Base-by-base conservation (phyloP, 2,888 invertebrate genomes). In the Mimas tiliae region DNA sequence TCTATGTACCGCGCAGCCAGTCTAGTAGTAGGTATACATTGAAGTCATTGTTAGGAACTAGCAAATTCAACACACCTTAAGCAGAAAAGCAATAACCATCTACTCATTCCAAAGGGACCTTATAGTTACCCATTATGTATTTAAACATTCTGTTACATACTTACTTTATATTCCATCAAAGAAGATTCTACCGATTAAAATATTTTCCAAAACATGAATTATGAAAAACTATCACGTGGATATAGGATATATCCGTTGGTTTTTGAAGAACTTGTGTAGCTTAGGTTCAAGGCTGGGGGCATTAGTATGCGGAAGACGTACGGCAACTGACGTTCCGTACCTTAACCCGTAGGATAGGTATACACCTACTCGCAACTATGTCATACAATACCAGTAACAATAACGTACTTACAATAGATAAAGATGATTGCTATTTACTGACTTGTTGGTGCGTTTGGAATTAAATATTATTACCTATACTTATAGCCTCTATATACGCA, bases 251-350 rank as follows among this genome's bases (percentile, higher is more conserved):
- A 72, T 67, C 70, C 69, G 72, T 74, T 69, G 73, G 67, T 72
- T 68, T 63, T 67, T 65, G 66, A 68, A 68, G 55, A 65, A 63
- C 34, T 65, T 45, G 58, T 45, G 47, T 63, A 67, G 69, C 70
- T 70, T 68, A 63, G 67, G 75, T 83, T 87, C 87, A 90, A 90
- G 89, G 89, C 78, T 78, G 85, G 81, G 80, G 79, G 75, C 80
- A 90, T 91, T 89, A 83, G 84, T 91, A 91, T 91, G 89, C 90
- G 83, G 83, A 83, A 83, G 81, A 80, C 82, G 74, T 74, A 76
- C 81, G 81, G 80, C 33, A 64, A 64, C 55, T 33, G 42, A 64
- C 47, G 38, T 58, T 16, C 45, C 6, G 21, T 58, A 58, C 58
- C 42, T 58, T 58, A 58, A 27, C 27, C 4, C 27, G 27, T 27